phyloP scores from a whole-genome alignment of 2,888 invertebrate species.

The Xestia rhomboidea region DNA sequence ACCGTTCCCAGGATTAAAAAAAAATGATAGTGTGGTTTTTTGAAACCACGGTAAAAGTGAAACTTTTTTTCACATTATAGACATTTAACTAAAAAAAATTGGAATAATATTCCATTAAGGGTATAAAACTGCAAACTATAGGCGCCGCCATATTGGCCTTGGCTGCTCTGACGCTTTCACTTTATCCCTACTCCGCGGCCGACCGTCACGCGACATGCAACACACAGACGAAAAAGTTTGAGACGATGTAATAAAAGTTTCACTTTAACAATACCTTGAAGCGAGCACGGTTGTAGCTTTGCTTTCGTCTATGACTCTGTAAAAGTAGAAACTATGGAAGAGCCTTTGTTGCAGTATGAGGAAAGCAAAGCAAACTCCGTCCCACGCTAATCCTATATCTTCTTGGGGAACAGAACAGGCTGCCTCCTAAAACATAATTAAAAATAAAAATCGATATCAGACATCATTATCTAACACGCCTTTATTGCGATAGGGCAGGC shows the following conservation, averaged over 20 bases:
- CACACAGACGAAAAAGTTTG: no score
- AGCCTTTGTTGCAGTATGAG: conserved; percentile 97
- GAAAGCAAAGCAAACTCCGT: conserved; percentile 98
- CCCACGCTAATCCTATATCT: conserved; percentile 98
- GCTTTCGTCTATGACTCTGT: conserved; percentile 98
- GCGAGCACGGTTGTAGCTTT: conserved; percentile 98
- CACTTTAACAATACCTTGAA: conserved; percentile 94
- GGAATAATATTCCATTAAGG: no score
- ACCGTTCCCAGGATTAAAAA: neutral
- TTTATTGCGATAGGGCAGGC: neutral
- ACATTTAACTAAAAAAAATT: no score
- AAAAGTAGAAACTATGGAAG: conserved; percentile 99
- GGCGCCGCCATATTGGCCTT: no score
- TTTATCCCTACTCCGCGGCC: no score
- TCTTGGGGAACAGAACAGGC: conserved; percentile 93
- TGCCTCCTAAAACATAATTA: conserved; percentile 75
- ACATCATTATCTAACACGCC: neutral
- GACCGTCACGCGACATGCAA: no score
- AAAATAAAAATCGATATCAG: conserved; percentile 16
- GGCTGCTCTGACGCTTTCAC: no score
- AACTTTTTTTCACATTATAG: no score
- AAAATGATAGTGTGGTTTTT: no score
- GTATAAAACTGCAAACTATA: no score
- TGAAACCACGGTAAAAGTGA: no score
- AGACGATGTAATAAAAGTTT: no score